phyloP scores from a whole-genome alignment of 1,140 invertebrate species.

The Drosophila nebulosa region DNA sequence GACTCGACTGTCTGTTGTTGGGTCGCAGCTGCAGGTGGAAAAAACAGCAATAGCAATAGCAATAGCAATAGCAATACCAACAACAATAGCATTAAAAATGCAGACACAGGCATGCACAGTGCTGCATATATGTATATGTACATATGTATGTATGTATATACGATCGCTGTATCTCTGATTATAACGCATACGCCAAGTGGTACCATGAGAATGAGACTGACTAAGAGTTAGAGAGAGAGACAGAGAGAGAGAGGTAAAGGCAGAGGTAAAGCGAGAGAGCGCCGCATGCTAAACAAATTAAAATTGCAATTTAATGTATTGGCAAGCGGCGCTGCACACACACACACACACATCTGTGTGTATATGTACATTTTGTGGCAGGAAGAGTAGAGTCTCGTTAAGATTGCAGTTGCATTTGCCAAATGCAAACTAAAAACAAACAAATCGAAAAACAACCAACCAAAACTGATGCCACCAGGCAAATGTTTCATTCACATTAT shows the following conservation, averaged over 20 bases:
- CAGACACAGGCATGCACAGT: constrained; percentile 56
- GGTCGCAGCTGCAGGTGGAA: constrained; percentile 65
- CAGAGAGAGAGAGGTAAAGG: neutral
- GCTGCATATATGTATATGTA: constrained; percentile 21
- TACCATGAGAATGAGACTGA: constrained; percentile 5
- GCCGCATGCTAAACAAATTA: constrained; percentile 70
- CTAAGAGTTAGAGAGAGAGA: neutral
- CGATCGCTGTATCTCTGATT: constrained; percentile 24
- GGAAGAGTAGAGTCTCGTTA: constrained; percentile 40
- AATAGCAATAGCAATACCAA: neutral
- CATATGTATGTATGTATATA: no score
- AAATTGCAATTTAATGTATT: constrained; percentile 77
- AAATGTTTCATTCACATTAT: neutral
- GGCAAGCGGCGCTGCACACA: constrained; percentile 18
- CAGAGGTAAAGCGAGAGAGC: constrained; percentile 12
- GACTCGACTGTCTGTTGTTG: constrained; percentile 16
- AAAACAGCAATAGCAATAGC: neutral
- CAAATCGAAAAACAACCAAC: constrained; percentile 12
- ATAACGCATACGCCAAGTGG: constrained; percentile 72
- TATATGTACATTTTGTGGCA: constrained; percentile 1
- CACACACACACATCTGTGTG: neutral
- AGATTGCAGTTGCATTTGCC: constrained; percentile 70
- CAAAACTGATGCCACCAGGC: neutral
- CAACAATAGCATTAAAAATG: constrained; percentile 63
- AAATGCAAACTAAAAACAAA: constrained; percentile 66